Evolutionary conservation across 2,113 vertebrate species (phyloP).

Genomic region (Triplophysa siluroides): DNA sequence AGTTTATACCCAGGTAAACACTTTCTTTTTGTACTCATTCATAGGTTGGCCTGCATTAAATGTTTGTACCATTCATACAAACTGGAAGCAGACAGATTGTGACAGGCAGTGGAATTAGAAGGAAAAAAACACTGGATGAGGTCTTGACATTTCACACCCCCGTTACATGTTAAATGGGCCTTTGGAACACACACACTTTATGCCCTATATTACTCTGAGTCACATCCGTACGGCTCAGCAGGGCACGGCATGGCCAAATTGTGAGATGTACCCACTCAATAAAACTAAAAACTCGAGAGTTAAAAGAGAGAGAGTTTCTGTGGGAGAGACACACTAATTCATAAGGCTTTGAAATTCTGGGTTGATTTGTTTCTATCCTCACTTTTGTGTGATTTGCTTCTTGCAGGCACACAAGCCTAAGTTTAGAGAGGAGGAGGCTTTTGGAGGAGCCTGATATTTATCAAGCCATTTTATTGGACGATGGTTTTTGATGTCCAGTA

Average conservation of each 20-base stretch:
- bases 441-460: no score
- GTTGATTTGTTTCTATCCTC: background rate
- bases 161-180: slow-evolving; percentile 7
- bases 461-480: no score
- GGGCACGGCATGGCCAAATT: background rate
- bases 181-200: slow-evolving; percentile 2
- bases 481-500: no score
- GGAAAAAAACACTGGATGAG: slow-evolving; percentile 20
- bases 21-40: no score
- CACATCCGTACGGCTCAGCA: slow-evolving; percentile 7
- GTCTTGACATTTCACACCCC: slow-evolving; percentile 22
- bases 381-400: background rate
- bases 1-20: background rate
- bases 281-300: background rate
- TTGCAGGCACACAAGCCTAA: no score
- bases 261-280: background rate
- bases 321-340: background rate
- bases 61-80: background rate
- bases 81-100: background rate
- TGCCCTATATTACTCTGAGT: slow-evolving; percentile 11
- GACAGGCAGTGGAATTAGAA: slow-evolving; percentile 11
- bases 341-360: background rate
- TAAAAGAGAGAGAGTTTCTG: background rate
- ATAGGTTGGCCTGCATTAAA: background rate
- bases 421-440: no score